These are phyloP conservation scores for Periparus ater DNA, from an alignment of 2,797 vertebrate species.

Conservation along the genomic window DNA sequence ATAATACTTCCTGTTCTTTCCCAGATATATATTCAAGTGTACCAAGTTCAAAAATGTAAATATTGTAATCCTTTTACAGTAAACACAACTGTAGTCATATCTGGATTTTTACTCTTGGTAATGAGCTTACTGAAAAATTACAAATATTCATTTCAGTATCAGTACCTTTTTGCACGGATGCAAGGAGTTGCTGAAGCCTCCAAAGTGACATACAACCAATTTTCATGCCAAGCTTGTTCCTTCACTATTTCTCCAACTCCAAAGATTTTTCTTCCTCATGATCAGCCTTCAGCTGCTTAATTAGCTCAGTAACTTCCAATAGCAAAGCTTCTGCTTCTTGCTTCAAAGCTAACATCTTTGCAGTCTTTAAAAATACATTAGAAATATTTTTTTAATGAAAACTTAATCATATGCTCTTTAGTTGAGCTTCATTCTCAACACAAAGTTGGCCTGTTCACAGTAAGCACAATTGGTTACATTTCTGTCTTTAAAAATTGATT, in stretches of 20 bases:
- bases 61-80: neutral
- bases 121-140: neutral
- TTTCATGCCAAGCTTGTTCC: slow-evolving; percentile 69
- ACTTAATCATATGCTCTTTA: neutral
- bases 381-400: slow-evolving; percentile 28
- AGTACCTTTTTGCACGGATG: slow-evolving; percentile 82
- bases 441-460: neutral
- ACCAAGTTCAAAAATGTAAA: neutral
- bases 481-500: slow-evolving; percentile 33
- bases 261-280: slow-evolving; percentile 81
- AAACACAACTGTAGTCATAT: neutral
- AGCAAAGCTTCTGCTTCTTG: slow-evolving; percentile 81
- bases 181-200: slow-evolving; percentile 80
- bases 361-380: slow-evolving; percentile 60
- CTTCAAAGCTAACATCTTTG: slow-evolving; percentile 69
- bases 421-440: neutral
- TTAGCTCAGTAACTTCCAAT: slow-evolving; percentile 81
- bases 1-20: neutral
- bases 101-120: neutral
- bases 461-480: neutral
- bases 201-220: slow-evolving; percentile 78
- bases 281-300: slow-evolving; percentile 86
- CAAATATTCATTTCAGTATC: neutral
- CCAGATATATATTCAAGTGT: neutral
- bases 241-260: slow-evolving; percentile 76